Percentiles rank a stretch among this genome's conserved stretches.
Evolutionary conservation across 2,888 invertebrate species (phyloP).

Genomic region (Ornithoptera priamus): DNA sequence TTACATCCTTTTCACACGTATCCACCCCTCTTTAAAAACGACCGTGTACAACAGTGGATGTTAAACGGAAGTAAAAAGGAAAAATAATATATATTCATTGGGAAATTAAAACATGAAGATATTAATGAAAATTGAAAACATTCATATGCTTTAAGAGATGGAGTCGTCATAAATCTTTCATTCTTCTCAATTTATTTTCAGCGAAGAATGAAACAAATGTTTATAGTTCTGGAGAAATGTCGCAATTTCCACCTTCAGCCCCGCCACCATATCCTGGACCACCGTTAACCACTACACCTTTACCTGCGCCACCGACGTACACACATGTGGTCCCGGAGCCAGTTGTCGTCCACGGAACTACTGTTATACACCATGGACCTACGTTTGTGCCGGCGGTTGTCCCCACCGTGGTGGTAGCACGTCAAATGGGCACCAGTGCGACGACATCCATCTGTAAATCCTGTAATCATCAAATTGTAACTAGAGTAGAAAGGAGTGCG

Average conservation of each 20-base stretch:
- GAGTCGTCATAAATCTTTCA: too few species aligned
- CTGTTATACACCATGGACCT: conserved; percentile 27
- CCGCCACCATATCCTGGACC: conserved; percentile 24
- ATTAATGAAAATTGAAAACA: too few species aligned
- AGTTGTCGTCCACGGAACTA: conserved; percentile 34
- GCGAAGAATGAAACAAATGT: conserved; percentile 14
- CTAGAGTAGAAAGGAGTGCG: conserved; percentile 60
- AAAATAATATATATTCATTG: too few species aligned
- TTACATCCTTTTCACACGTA: too few species aligned
- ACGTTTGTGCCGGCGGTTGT: conserved; percentile 18
- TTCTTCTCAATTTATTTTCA: conserved; percentile 1
- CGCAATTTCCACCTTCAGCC: conserved; percentile 4
- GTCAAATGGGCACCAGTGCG: conserved; percentile 48
- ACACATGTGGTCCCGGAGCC: conserved; percentile 15
- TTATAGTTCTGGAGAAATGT: conserved; percentile 1
- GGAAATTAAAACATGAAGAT: too few species aligned
- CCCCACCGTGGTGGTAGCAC: conserved; percentile 37
- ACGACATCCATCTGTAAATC: conserved; percentile 58
- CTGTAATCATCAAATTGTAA: conserved; percentile 66
- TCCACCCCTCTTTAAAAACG: too few species aligned
- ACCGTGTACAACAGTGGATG: too few species aligned
- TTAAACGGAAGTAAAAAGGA: too few species aligned
- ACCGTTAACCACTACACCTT: not conserved
- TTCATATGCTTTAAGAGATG: too few species aligned
- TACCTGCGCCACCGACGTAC: not conserved